These are phyloP conservation scores for Drosophila melanosoma DNA, from an alignment of 2,888 invertebrate species.

Conservation along the genomic window DNA sequence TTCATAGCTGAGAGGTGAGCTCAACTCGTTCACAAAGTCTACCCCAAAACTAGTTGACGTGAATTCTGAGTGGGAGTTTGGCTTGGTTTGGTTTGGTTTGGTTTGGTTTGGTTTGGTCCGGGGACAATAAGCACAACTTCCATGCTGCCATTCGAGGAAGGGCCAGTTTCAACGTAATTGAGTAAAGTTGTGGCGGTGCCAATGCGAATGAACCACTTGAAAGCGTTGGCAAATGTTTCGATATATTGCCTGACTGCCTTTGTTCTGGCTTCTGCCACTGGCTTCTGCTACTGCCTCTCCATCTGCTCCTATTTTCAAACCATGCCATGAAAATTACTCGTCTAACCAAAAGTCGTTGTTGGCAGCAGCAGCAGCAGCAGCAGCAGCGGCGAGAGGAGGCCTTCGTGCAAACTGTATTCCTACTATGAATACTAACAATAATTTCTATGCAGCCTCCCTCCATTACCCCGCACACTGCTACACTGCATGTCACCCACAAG, in stretches of 20 bases:
- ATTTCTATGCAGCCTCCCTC: slow-evolving; percentile 57
- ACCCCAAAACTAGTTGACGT: slow-evolving; percentile 78
- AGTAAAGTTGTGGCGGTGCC: slow-evolving; percentile 76
- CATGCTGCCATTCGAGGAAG: slow-evolving; percentile 20
- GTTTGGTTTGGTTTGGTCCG: slow-evolving; percentile 8
- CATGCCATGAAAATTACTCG: slow-evolving; percentile 39
- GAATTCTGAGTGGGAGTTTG: slow-evolving; percentile 47
- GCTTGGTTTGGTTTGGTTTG: too few species aligned
- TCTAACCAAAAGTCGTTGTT: slow-evolving; percentile 32
- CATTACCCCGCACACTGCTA: not conserved
- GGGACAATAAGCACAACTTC: slow-evolving; percentile 35
- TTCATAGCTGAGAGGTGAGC: slow-evolving; percentile 81
- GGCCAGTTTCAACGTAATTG: slow-evolving; percentile 63
- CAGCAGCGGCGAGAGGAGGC: slow-evolving; percentile 9
- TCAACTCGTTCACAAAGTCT: slow-evolving; percentile 80
- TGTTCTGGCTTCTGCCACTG: slow-evolving; percentile 18
- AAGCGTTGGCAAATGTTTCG: slow-evolving; percentile 73
- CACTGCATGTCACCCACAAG: slow-evolving; percentile 1
- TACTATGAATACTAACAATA: slow-evolving; percentile 71
- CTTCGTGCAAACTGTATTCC: slow-evolving; percentile 29
- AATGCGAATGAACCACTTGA: slow-evolving; percentile 72
- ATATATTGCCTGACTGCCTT: slow-evolving; percentile 61
- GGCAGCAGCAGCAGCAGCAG: slow-evolving; percentile 16
- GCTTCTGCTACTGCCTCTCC: not conserved
- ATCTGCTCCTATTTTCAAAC: not conserved